Evolutionary conservation across 1,140 invertebrate genomes (phyloP).

Genomic region (Sminthurides bifidus): DNA sequence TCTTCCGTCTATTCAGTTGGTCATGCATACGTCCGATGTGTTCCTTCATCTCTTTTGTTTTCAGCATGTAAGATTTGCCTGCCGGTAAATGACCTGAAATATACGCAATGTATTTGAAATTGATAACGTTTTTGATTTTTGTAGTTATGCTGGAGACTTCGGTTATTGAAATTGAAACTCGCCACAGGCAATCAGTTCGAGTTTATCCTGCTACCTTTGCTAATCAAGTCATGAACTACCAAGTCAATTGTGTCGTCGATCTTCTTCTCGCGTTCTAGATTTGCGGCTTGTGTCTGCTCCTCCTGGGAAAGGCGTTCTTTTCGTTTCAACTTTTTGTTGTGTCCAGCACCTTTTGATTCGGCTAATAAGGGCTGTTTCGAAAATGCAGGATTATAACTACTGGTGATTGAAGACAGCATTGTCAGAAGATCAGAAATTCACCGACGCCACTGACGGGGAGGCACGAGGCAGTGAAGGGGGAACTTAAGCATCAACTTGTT

Average conservation of each 20-base stretch:
- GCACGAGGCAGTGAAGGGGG: no score
- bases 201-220: background rate
- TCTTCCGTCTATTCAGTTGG: slow-evolving; percentile 4
- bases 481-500: no score
- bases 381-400: no score
- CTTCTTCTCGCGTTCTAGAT: background rate
- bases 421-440: no score
- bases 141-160: background rate
- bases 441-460: no score
- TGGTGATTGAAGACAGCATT: no score
- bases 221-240: slow-evolving; percentile 8
- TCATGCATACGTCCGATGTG: slow-evolving; percentile 10
- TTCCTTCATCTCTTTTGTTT: slow-evolving; percentile 9
- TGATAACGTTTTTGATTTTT: background rate
- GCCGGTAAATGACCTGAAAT: slow-evolving; percentile 5
- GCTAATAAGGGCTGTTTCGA: no score
- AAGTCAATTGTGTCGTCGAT: slow-evolving; percentile 9
- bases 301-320: no score
- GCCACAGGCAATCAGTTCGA: background rate
- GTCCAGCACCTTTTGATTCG: no score
- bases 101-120: background rate
- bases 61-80: slow-evolving; percentile 7
- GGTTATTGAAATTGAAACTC: background rate
- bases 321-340: no score
- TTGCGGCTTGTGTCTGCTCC: no score